Percentiles rank a stretch among this genome's conserved stretches.
Evolutionary conservation across 2,888 invertebrate species (phyloP).

Genomic region (Ennomos fuscantarius): DNA sequence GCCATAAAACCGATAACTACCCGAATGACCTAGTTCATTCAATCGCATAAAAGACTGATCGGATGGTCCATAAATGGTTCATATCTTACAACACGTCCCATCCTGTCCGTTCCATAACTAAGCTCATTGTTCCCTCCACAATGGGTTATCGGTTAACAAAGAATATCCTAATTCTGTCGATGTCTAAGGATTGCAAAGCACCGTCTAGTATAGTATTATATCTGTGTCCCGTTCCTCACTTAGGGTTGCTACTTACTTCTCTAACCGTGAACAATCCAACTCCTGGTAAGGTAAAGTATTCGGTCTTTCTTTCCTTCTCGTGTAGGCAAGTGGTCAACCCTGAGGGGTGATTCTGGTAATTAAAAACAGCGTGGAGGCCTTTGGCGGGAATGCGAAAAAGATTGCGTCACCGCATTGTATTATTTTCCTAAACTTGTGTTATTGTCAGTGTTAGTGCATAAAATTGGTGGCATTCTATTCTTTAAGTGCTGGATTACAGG

Average conservation of each 20-base stretch:
- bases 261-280: too few relatives aligned
- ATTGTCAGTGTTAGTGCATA: too few relatives aligned
- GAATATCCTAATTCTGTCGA: conserved; percentile 18
- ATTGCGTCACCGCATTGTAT: too few relatives aligned
- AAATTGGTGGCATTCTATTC: too few relatives aligned
- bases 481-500: too few relatives aligned
- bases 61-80: conserved; percentile 1
- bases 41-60: conserved; percentile 7
- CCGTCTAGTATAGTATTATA: background rate
- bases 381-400: too few relatives aligned
- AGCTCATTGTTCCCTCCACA: background rate
- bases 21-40: conserved; percentile 2
- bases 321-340: too few relatives aligned
- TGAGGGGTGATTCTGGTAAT: too few relatives aligned
- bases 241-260: background rate
- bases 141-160: conserved; percentile 9
- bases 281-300: too few relatives aligned
- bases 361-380: too few relatives aligned
- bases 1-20: conserved; percentile 2
- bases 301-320: too few relatives aligned
- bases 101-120: conserved; percentile 5
- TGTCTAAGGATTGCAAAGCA: background rate
- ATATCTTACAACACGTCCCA: conserved; percentile 1
- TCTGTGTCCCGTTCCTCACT: background rate
- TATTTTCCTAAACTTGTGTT: too few relatives aligned